Evolutionary conservation across 2,888 invertebrate genomes (phyloP), one percentile per base, ranked within the genome.

Genomic region (Altica lythri): DNA sequence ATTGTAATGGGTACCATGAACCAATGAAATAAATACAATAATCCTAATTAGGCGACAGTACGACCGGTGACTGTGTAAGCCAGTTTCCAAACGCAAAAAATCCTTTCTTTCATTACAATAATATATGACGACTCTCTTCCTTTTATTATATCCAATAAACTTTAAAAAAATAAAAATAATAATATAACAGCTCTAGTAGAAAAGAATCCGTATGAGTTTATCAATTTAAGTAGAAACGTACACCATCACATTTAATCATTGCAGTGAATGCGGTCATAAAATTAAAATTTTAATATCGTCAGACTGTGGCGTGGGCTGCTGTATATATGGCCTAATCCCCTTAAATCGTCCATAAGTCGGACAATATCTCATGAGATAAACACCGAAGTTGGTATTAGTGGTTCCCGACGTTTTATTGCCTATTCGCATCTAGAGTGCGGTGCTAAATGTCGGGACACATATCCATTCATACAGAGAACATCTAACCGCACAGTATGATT

Each of bases 381-480:
- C 53, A 53, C 53, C 53, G 43, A 55, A 53, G 54, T 55, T 43
- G 48, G 50, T 51, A 66, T 68, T 68, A 67, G 68, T 65, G 68
- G 62, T 64, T 63, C 62, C 63, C 66, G 67, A 67, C 70, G 68
- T 68, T 74, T 72, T 73, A 73, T 68, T 68, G 72, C 71, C 69
- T 70, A 70, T 67, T 69, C 66, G 65, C 62, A 67, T 65, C 49
- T 49, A 67, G 67, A 71, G 68, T 68, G 66, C 61, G 68, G 70
- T 67, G 71, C 70, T 73, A 74, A 73, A 74, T 69, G 73, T 74
- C 72, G 69, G 66, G 63, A 64, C 64, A 70, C 72, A 74, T 74
- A 73, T 71, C 72, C 73, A 71, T 74, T 73, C 71, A 72, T 73
- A 71, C 65, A 72, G 70, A 68, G 38, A 67, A 40, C 65, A 64